Percentiles rank a stretch among this genome's conserved stretches.
These are phyloP conservation scores for Melanogrammus aeglefinus DNA, from an alignment of 2,797 vertebrate genomes.

Conservation along the genomic window DNA sequence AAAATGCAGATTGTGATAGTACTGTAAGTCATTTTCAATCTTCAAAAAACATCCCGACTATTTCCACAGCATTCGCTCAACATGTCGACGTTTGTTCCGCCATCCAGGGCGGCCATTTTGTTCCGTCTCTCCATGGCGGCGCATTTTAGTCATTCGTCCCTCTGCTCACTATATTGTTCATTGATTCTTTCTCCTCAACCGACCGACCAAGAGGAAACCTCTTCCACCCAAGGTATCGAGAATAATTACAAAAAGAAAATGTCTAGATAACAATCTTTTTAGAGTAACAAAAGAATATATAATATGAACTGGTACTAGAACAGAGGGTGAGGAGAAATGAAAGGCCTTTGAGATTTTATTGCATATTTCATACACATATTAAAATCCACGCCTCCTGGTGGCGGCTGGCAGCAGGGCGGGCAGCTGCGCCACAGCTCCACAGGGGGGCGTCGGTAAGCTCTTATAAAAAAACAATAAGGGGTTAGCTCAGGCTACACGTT, in stretches of 20 bases:
- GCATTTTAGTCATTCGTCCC: no score
- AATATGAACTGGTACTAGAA: conserved; percentile 55
- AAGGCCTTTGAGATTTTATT: conserved; percentile 90
- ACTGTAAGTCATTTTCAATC: conserved; percentile 65
- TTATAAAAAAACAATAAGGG: neutral
- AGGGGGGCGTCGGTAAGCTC: no score
- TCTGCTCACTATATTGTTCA: conserved; percentile 64
- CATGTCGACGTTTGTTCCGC: conserved; percentile 40
- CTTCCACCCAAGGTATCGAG: conserved; percentile 43
- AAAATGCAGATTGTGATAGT: conserved; percentile 73
- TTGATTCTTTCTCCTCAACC: conserved; percentile 46
- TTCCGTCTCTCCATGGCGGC: no score
- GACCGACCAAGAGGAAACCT: conserved; percentile 24
- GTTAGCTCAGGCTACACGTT: neutral
- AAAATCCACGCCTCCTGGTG: conserved; percentile 18
- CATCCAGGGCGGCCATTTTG: conserved; percentile 47
- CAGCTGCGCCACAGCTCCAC: no score
- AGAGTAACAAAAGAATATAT: conserved; percentile 40
- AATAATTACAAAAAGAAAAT: conserved; percentile 28
- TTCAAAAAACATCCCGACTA: conserved; percentile 43
- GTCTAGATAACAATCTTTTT: conserved; percentile 37
- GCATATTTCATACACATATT: conserved; percentile 79
- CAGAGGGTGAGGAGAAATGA: conserved; percentile 62
- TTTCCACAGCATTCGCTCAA: conserved; percentile 43
- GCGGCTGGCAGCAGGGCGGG: neutral